Evolutionary conservation across 2,888 invertebrate genomes (phyloP), one percentile per base, ranked within the genome.

Genomic region (Pristionchus fissidentatus): DNA sequence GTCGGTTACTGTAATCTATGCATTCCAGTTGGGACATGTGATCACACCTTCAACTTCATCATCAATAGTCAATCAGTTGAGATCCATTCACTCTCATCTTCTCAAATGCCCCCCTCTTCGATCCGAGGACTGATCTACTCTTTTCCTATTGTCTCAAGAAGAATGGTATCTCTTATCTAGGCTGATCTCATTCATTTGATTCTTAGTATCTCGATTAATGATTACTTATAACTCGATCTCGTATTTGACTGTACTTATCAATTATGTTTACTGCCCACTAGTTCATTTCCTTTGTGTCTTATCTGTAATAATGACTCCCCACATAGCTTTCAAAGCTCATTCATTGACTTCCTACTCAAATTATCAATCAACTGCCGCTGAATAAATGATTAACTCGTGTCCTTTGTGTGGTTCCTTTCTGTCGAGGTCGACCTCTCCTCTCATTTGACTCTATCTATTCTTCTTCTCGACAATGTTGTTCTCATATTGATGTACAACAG

Each of bases 351-450:
- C n/a, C n/a, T 57, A 57, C n/a, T 57, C 29, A 29, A 26, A 26
- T 57, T 57, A 57, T 26, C n/a, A 57, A 57, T n/a, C n/a, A n/a
- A n/a, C n/a, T n/a, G n/a, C n/a, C n/a, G n/a, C 4, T 57, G 57
- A 57, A 57, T 57, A 57, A 57, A 57, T n/a, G n/a, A 26, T 29
- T 57, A n/a, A 57, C 13, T 57, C 29, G 10, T 29, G 7, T 26
- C 29, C n/a, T n/a, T 13, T 57, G 22, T 1, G 4, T n/a, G n/a
- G 10, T 19, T n/a, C 10, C 10, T 4, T 22, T 57, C 7, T 26
- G 10, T 57, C 57, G 57, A 57, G 57, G 57, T 57, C 26, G 57
- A 57, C 26, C 57, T 57, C 57, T 57, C 57, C 57, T 57, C 57
- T 57, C 57, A 7, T 29, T 57, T 26, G 26, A 57, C 26, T 57